A percentile compares a stretch with the other conserved stretches of the same genome.
Evolutionary conservation across 1,140 invertebrate genomes (phyloP).

Genomic region (Caenorhabditis brenneri): DNA sequence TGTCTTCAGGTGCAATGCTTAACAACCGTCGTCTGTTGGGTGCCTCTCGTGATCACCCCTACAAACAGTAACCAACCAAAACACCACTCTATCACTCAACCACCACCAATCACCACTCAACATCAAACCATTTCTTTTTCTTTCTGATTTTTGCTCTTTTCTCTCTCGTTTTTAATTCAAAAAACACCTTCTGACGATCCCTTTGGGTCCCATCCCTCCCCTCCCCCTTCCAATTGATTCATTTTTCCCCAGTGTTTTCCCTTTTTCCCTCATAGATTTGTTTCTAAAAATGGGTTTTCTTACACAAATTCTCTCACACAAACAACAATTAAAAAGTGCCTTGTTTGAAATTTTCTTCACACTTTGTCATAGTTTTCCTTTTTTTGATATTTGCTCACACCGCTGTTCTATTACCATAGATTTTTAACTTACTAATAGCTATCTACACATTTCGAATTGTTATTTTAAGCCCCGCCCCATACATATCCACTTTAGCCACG

Average conservation of each 20-base stretch:
- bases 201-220: not conserved
- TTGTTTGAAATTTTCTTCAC: not conserved
- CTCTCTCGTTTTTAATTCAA: too few relatives aligned
- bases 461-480: not conserved
- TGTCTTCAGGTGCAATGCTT: slow-evolving; percentile 54
- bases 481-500: not conserved
- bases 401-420: too few relatives aligned
- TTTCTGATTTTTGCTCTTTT: not conserved
- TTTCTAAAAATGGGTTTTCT: not conserved
- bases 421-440: too few relatives aligned
- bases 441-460: too few relatives aligned
- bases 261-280: not conserved
- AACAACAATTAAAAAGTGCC: not conserved
- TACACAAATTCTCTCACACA: not conserved
- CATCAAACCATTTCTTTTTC: not conserved
- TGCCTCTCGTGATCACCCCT: slow-evolving; percentile 53
- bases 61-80: slow-evolving; percentile 55
- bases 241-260: slow-evolving; percentile 21
- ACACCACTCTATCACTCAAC: slow-evolving; percentile 23
- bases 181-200: too few relatives aligned
- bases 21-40: slow-evolving; percentile 56
- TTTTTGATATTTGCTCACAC: not conserved
- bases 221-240: not conserved
- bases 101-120: not conserved
- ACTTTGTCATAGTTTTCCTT: slow-evolving; percentile 26